Base-by-base conservation (phyloP, 2,888 invertebrate species). In the Hemithea aestivaria region DNA sequence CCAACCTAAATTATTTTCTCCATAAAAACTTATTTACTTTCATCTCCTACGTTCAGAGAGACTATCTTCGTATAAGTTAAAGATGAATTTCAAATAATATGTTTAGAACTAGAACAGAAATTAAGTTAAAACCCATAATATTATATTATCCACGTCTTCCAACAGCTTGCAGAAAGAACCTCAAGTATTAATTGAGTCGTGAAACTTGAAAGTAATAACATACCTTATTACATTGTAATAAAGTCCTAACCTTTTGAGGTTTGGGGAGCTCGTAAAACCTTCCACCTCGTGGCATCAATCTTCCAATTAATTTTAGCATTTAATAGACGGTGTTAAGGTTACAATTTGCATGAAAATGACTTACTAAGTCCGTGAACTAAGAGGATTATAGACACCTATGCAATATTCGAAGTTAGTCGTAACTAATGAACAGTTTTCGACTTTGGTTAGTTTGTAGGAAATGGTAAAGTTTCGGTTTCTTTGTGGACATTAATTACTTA, bases 161-260 rank as follows among this genome's bases (percentile, higher is more conserved):
- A n/a, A 2, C 16, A 16, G 16, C 16, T 16, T 16, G 16, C 5
- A 16, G n/a, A n/a, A n/a, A n/a, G n/a, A n/a, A n/a, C n/a, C n/a
- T n/a, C n/a, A 16, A 16, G 5, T 16, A 16, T 27, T 11, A 6
- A n/a, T 28, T 29, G 23, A 35, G 24, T 10, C 16, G 5, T 27
- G 5, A 23, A 29, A 27, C 29, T 21, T 36, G 41, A 40, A 40
- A n/a, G n/a, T 40, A 35, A 35, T 40, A 25, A 30, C 26, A 16
- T 16, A 34, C 32, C 39, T 42, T 39, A 30, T 44, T 39, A 42
- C 41, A 27, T 20, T 24, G 33, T 33, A 42, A 45, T 47, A 38
- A 47, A 50, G 45, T 50, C 38, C 9, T 22, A 20, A 34, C 36
- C 39, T 40, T 35, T 35, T 29, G 32, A 36, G 35, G 36, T 41